phyloP scores from a whole-genome alignment of 1,140 invertebrate genomes.

The Nomia melanderi region DNA sequence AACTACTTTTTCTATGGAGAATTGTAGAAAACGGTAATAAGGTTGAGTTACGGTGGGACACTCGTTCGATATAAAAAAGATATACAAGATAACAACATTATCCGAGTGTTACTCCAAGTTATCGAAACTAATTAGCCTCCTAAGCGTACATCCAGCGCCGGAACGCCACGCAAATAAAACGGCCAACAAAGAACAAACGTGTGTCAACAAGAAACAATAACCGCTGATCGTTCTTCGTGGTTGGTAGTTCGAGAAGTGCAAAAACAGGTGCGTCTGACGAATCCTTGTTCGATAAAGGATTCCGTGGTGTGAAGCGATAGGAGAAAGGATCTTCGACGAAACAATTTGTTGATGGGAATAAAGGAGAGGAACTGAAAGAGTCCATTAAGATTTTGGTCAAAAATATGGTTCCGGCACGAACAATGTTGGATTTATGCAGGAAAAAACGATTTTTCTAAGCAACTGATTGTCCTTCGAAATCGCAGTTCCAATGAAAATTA shows the following conservation, averaged over 20 bases:
- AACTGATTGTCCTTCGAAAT: too few species aligned
- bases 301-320: neutral
- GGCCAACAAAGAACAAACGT: conserved; percentile 28
- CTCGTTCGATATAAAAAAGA: neutral
- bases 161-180: conserved; percentile 9
- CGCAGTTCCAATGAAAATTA: too few species aligned
- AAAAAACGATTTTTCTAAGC: too few species aligned
- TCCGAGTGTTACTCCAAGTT: neutral
- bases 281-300: neutral
- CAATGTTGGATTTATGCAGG: too few species aligned
- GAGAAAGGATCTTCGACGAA: neutral
- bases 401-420: neutral
- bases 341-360: neutral
- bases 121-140: neutral
- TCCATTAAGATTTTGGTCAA: neutral
- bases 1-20: too few species aligned
- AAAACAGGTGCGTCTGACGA: conserved; percentile 1
- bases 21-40: too few species aligned
- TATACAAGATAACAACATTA: neutral
- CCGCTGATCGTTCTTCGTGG: neutral
- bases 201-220: conserved; percentile 19
- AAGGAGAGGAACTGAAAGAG: neutral
- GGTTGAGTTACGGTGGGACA: neutral
- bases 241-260: neutral
- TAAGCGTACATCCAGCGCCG: neutral